Base-by-base conservation (phyloP, 1,140 invertebrate species). In the Aporrectodea caliginosa region DNA sequence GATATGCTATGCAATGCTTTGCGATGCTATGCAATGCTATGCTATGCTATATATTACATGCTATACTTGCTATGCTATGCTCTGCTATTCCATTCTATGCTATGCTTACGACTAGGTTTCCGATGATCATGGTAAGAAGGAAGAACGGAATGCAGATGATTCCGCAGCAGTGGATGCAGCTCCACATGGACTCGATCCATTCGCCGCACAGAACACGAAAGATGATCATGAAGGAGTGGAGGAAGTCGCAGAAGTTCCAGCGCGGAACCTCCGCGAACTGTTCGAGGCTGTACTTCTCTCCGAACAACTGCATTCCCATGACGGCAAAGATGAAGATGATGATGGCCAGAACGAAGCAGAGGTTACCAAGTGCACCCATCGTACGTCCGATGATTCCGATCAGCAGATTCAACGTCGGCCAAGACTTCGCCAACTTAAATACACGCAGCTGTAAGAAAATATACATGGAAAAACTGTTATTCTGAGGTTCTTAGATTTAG, bases 381-480 rank as follows among this genome's bases (percentile, higher is more conserved):
- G 95, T 98, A 90, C 95, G 93, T 84, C 95, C 96, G 93, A 98
- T 98, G 87, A 99, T 98, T 85, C 95, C 97, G 88, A 98, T 98
- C 83, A 99, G 92, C 90, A 98, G 92, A 91, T 98, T 98, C 86
- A 99, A 91, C 80, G 97, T 98, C 84, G 95, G 96, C 97, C 97
- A 99, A 79, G 96, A 98, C 91, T 98, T 98, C 81, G 97, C 97
- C 88, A 99, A 90, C 92, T 99, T 99, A 92, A 99, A 98, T 86
- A 99, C 96, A 91, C 97, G 93, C 83, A 98, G 91, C 87, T 88
- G 83, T 73, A 85, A 58, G 16, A 70, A 22, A 68, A 58, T 35
- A 32, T 74, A n/a, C 6, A 74, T 32, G 69, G 69, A n/a, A n/a
- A n/a, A n/a, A n/a, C n/a, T n/a, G n/a, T n/a, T n/a, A n/a, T n/a